Conservation (phyloP, 2,888 invertebrate genomes). For the Miltochrista miniata region DNA sequence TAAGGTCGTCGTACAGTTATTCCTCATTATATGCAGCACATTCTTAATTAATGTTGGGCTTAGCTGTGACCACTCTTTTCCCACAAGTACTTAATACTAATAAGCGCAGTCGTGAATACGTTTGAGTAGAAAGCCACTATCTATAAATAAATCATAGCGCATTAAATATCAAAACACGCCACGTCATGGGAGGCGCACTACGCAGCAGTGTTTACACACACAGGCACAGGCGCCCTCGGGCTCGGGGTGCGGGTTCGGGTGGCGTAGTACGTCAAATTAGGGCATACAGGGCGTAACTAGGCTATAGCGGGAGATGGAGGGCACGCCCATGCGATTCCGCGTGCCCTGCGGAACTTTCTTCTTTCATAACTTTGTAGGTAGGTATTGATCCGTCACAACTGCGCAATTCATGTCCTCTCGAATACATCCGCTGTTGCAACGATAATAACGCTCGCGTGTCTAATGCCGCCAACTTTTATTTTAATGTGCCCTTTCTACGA, state of each 20-base stretch:
- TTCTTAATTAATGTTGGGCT: slow-evolving; percentile 21
- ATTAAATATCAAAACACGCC: slow-evolving; percentile 42
- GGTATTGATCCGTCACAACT: slow-evolving; percentile 82
- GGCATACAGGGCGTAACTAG: slow-evolving; percentile 82
- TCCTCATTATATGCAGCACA: slow-evolving; percentile 17
- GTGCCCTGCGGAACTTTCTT: slow-evolving; percentile 80
- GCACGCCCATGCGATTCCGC: slow-evolving; percentile 76
- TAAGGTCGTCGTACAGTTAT: slow-evolving; percentile 33
- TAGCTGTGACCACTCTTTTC: slow-evolving; percentile 27
- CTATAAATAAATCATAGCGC: slow-evolving; percentile 44
- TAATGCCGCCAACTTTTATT: slow-evolving; percentile 18
- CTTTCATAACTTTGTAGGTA: slow-evolving; percentile 82
- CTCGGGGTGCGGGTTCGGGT: slow-evolving; percentile 44
- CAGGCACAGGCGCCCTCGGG: slow-evolving; percentile 41
- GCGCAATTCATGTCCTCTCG: slow-evolving; percentile 77
- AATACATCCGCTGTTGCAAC: slow-evolving; percentile 61
- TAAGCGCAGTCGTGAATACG: slow-evolving; percentile 21
- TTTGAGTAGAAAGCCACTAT: slow-evolving; percentile 26
- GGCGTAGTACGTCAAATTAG: slow-evolving; percentile 76
- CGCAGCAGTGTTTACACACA: slow-evolving; percentile 51
- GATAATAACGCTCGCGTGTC: slow-evolving; percentile 49
- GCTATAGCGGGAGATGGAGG: slow-evolving; percentile 76
- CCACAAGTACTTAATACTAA: slow-evolving; percentile 25
- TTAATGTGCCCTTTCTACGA: neutral
- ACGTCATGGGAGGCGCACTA: slow-evolving; percentile 41